Percentiles rank a stretch among this genome's conserved stretches.
Conservation (phyloP, 2,888 invertebrate genomes). For the Eilema griseolum region DNA sequence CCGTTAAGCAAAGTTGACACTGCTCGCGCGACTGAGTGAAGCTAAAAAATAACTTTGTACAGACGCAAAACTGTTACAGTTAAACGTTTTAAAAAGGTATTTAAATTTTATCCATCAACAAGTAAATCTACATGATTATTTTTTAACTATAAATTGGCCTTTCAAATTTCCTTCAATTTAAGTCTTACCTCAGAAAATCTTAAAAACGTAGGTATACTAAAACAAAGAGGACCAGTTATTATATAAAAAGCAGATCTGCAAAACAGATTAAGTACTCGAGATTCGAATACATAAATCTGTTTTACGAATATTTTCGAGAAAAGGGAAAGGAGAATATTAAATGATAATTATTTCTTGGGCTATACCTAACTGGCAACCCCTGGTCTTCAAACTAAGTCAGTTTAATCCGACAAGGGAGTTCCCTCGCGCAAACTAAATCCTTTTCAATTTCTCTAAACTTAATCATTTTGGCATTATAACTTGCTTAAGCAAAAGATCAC, state of each 20-base stretch:
- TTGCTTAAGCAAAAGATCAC: conserved; percentile 28
- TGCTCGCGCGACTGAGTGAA: no score
- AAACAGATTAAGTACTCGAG: conserved; percentile 19
- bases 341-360: conserved; percentile 39
- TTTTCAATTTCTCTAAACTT: conserved; percentile 76
- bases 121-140: no score
- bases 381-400: conserved; percentile 71
- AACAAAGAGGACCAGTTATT: neutral
- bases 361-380: conserved; percentile 47
- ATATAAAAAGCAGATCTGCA: neutral
- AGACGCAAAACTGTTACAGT: no score
- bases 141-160: no score
- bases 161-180: neutral
- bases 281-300: conserved; percentile 35
- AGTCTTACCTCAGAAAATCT: neutral
- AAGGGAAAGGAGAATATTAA: conserved; percentile 27
- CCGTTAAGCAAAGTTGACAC: no score
- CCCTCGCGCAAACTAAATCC: conserved; percentile 69
- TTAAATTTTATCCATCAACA: no score
- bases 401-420: conserved; percentile 72
- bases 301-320: conserved; percentile 24
- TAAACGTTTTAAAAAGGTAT: no score
- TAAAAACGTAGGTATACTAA: neutral
- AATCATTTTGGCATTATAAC: conserved; percentile 55
- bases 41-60: no score